phyloP scores from a whole-genome alignment of 2,113 vertebrate species.

The Bubo scandiacus region DNA sequence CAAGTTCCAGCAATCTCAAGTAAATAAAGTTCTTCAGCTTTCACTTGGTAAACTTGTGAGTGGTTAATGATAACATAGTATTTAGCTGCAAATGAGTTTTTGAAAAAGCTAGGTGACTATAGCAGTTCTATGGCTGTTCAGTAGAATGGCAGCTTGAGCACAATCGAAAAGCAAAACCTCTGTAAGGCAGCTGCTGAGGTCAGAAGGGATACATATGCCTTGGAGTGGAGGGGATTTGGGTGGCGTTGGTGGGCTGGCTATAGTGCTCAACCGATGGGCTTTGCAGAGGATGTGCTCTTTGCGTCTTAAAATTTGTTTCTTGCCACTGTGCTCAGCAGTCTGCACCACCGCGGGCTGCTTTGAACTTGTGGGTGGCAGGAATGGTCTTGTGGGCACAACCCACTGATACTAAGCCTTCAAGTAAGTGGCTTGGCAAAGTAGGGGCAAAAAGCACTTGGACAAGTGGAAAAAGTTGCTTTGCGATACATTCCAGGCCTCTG shows the following conservation, averaged over 20 bases:
- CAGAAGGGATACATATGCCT: rapidly evolving
- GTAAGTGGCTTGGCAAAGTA: too few species aligned
- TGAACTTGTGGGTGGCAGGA: not conserved
- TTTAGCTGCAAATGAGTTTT: not conserved
- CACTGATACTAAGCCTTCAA: rapidly evolving
- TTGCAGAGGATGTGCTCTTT: not conserved
- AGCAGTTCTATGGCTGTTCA: not conserved
- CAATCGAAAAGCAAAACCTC: not conserved
- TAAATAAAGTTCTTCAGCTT: not conserved
- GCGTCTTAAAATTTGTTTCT: not conserved
- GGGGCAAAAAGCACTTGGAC: not conserved
- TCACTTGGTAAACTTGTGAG: not conserved
- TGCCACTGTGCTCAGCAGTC: rapidly evolving
- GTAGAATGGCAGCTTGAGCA: not conserved
- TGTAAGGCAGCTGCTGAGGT: not conserved
- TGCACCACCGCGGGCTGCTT: not conserved
- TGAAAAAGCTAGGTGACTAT: not conserved
- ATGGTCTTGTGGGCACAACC: not conserved
- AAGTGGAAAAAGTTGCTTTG: not conserved
- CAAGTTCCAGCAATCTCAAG: not conserved
- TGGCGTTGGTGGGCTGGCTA: rapidly evolving
- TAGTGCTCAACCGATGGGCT: rapidly evolving
- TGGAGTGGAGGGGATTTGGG: not conserved
- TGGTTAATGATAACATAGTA: not conserved
- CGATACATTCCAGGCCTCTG: rapidly evolving